Conservation (phyloP, 2,888 invertebrate genomes). For the Ornithoptera alexandrae region DNA sequence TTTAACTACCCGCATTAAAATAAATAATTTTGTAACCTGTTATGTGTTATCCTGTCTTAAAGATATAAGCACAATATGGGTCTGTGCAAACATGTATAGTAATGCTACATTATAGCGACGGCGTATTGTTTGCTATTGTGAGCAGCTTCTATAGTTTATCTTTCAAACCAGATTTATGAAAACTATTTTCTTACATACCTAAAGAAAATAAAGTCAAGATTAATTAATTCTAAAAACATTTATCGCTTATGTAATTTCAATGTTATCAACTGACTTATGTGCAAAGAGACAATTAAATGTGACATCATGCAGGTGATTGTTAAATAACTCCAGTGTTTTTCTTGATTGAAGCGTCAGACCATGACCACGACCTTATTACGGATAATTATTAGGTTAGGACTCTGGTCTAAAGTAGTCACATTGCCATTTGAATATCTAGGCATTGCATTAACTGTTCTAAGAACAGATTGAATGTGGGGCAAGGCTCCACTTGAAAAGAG, state of each 20-base stretch:
- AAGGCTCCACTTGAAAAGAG: conserved; percentile 24
- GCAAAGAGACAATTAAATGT: conserved; percentile 8
- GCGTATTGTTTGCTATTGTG: too few species aligned
- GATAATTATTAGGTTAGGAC: conserved; percentile 9
- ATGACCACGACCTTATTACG: conserved; percentile 18
- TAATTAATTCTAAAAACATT: not conserved
- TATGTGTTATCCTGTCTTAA: too few species aligned
- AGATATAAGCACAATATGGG: too few species aligned
- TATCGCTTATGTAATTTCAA: not conserved
- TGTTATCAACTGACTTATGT: not conserved
- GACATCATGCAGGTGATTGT: conserved; percentile 19
- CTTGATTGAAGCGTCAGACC: conserved; percentile 9
- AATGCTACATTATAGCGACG: too few species aligned
- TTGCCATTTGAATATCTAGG: conserved; percentile 9
- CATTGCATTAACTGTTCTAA: conserved; percentile 13
- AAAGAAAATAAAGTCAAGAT: not conserved
- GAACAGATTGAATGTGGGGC: conserved; percentile 17
- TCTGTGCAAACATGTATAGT: too few species aligned
- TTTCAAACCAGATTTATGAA: not conserved
- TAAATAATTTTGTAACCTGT: too few species aligned
- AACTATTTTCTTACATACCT: too few species aligned
- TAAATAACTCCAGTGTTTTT: conserved; percentile 5
- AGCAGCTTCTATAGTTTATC: not conserved
- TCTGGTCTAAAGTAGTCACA: conserved; percentile 6
- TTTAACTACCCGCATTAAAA: too few species aligned